phyloP scores from a whole-genome alignment of 2,797 vertebrate species.

The Toxotes lorentzi region DNA sequence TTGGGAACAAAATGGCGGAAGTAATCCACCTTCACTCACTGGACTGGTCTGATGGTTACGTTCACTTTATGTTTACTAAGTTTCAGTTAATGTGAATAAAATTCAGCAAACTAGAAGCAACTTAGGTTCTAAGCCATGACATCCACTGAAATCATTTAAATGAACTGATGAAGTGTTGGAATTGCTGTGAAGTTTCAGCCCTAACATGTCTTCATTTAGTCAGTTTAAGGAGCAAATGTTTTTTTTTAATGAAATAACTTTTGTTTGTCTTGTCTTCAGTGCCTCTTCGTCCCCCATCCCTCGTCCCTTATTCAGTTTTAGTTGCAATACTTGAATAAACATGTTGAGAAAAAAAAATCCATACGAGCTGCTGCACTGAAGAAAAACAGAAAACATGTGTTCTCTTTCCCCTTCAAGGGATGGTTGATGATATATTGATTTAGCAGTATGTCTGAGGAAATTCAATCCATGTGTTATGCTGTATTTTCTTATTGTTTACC shows the following conservation, averaged over 20 bases:
- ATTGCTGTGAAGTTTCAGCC: not conserved
- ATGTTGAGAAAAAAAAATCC: slow-evolving; percentile 43
- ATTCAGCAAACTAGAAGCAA: not conserved
- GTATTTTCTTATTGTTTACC: slow-evolving; percentile 56
- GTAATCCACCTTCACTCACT: not conserved
- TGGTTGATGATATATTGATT: slow-evolving; percentile 65
- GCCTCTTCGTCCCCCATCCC: not conserved
- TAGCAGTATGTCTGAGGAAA: slow-evolving; percentile 45
- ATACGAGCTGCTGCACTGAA: slow-evolving; percentile 20
- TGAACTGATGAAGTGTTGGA: not conserved
- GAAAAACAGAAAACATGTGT: slow-evolving; percentile 30
- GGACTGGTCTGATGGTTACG: not conserved
- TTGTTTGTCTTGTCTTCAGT: not conserved
- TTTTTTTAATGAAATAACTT: slow-evolving; percentile 5
- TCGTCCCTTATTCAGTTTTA: not conserved
- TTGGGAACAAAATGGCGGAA: too few species aligned
- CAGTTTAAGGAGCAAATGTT: not conserved
- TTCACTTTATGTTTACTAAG: not conserved
- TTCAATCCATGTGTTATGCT: slow-evolving; percentile 36
- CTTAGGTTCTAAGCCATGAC: not conserved
- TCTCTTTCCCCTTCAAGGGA: slow-evolving; percentile 29
- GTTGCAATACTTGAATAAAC: slow-evolving; percentile 44
- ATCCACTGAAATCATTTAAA: not conserved
- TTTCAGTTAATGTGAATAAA: not conserved
- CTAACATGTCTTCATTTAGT: not conserved